Base-by-base conservation (phyloP, 2,113 vertebrate genomes). In the Zootoca vivipara region DNA sequence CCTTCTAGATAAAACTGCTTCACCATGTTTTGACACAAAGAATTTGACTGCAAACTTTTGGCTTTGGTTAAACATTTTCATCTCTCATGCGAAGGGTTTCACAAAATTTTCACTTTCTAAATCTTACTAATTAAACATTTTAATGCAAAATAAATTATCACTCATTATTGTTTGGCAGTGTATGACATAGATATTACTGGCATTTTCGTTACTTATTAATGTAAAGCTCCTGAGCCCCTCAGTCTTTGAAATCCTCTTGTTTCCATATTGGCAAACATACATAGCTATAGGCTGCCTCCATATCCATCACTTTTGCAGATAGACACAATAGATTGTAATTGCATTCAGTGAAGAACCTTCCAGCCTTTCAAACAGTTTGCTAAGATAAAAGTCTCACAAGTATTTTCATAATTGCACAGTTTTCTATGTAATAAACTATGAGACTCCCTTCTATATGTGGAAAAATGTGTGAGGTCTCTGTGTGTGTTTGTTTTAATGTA, bases 201-300 rank as follows among this genome's bases (percentile, higher is more conserved):
- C 46, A 30, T 28, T 56, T 28, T 56, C 16, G 86, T 67, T 85
- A 64, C 87, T 89, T 42, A 83, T 15, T 62, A 91, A 91, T 78
- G 38, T 0, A 88, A 84, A 84, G 58, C 28, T 82, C 8, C 74
- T 58, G 87, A 83, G 3, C 1, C 64, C 56, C 89, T 91, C 33
- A 69, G 7, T 79, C 56, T 6, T 10, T 78, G 40, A 9, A 90
- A 67, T 15, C 65, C 4, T 56, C 4, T 52, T 42, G 9, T 56
- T 84, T 84, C 20, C 40, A 52, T 70, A 33, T 28, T 65, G 35
- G 42, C 40, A 78, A 78, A 81, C n/a, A 35, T 22, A 20, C 56
- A 62, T 80, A 58, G n/a, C 78, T 80, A 33, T 62, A 35, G 56
- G 33, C n/a, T 73, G 42, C 4, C 9, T 78, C 77, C 3, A 9